Evolutionary conservation across 2,797 vertebrate species (phyloP), one percentile per base, ranked within the genome.

Genomic region (Telmatherina bonti): DNA sequence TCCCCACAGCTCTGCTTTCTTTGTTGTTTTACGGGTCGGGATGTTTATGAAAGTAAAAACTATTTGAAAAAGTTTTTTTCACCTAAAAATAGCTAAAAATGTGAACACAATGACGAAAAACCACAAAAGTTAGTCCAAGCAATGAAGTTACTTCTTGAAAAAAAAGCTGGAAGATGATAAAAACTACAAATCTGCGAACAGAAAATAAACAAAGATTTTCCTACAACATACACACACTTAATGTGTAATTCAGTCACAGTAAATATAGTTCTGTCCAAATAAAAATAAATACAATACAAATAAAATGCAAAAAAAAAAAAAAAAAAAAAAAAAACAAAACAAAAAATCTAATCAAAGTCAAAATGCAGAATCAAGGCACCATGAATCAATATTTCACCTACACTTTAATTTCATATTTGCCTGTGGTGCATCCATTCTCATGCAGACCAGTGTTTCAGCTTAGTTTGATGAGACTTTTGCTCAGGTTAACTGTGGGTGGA

Each of bases 401-500:
- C 15, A 15, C 4, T 36, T 33, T 66, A 55, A 70, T 68, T 52
- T 27, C n/a, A 75, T 24, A 22, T 62, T 60, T 70, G 65, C 35
- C 62, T 12, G n/a, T 35, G 56, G 35, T 51, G 38, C 45, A 57
- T 64, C 22, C 35, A 52, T 0, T 67, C 59, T 27, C 30, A 65
- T 33, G n/a, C 58, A 67, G 66, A 67, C 64, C 61, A 33, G 38
- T 62, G 72, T 67, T 70, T 58, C 38, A 26, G 57, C 20, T 59
- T 61, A 30, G 33, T 47, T 45, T 67, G 58, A 65, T 33, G 54
- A 52, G 45, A 72, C 54, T 30, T 68, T 8, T 52, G 73, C 57
- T 57, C 57, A 54, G 63, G 27, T 36, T 29, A 27, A 68, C 5
- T 22, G 58, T 61, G 47, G 52, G n/a, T n/a, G n/a, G n/a, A 54